Base-by-base conservation (phyloP, 2,888 invertebrate species). In the Liopterus haemorrhoidalis region DNA sequence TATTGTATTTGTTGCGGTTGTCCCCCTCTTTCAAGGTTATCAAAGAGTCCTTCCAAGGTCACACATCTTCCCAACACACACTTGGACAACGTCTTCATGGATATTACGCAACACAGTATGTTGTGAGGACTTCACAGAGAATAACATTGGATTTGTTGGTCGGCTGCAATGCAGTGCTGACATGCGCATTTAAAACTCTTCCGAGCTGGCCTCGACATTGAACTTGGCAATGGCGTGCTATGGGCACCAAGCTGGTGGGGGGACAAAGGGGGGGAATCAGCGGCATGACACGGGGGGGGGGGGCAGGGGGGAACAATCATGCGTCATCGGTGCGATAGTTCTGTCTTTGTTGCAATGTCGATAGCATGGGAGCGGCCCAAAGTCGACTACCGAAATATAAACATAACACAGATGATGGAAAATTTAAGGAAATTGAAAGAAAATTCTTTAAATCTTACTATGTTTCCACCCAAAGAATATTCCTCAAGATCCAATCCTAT, bases 121-220 rank as follows among this genome's bases (percentile, higher is more conserved):
- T n/a, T n/a, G n/a, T n/a, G n/a, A 64, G 69, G 70, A 70, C 72
- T n/a, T n/a, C 8, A 24, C 24, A n/a, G 24, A 8, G 24, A 24
- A 8, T 8, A 24, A 8, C 8, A 24, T 24, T 8, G 8, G 24
- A 24, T 8, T 24, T 24, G n/a, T 9, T 48, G 54, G 48, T 50
- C 52, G 59, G 75, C 77, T 78, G 78, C 79, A 78, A 70, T 78
- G 78, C 76, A 74, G 74, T 58, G 50, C 47, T 60, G 64, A 62
- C 64, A 57, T 72, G 67, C 65, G 75, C 77, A 52, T 50, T 50
- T 38, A 46, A 76, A 75, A 76, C 73, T 69, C 75, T 74, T 72
- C 74, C 70, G 75, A 71, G 73, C 75, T 78, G 79, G 79, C 82
- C 82, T 82, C 82, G 82, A 81, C 81, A 82, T 78, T 82, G 82